Base-by-base conservation (phyloP, 1,140 invertebrate species). In the Ylistrum balloti region DNA sequence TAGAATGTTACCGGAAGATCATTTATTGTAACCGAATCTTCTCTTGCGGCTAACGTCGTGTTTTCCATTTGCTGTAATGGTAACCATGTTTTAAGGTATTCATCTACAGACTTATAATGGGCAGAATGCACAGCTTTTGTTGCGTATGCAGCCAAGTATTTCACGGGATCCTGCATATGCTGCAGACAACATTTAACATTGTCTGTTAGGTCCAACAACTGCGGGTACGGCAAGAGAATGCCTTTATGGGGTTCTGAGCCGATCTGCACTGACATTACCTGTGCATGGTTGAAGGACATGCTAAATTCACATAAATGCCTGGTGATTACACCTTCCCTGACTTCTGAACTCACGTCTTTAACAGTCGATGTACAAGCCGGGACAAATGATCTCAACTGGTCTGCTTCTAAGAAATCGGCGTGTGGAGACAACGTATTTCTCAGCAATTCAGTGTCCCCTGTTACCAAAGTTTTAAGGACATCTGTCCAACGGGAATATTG, bases 21-120 rank as follows among this genome's bases (percentile, higher is more conserved):
- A 45, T 90, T 93, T 32, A 92, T 90, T 10, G 90, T 89, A 11
- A 88, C 38, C 10, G 91, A 74, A 32, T 92, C 91, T 15, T 89
- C 89, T n/a, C 86, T 41, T 28, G 41, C 91, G 10, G 93, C 91
- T 38, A 38, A 85, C 17, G 86, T 45, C 3, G 92, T 91, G 28
- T 92, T 87, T 91, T 94, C 93, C 93, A 94, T 93, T 90, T 93
- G 91, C 7, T 93, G 32, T 1, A 94, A 45, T 11, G 93, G 90
- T 33, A 92, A 34, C 93, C 92, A 93, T 33, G 86, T 89, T 38
- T 88, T 85, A 3, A 90, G 86, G 86, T 93, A 94, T 0, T 92
- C 91, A 28, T 88, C 35, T 13, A 88, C 48, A n/a, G 74, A 86
- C 0, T 32, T 28, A 45, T 91, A 93, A 22, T 32, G 88, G 33